Base-by-base conservation (phyloP, 2,113 vertebrate species). In the Platichthys flesus region DNA sequence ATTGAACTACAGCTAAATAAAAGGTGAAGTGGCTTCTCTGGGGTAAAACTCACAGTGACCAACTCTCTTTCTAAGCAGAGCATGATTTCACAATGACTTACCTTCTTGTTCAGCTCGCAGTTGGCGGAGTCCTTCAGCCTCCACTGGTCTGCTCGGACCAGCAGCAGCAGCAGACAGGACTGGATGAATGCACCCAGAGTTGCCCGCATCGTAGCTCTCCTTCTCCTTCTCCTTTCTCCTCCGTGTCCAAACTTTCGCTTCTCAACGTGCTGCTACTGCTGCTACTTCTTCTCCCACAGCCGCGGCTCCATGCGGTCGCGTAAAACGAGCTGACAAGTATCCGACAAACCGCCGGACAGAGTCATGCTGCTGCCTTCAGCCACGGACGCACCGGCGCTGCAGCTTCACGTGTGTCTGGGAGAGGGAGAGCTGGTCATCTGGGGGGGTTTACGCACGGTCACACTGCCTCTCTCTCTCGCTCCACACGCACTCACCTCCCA, bases 71-170 rank as follows among this genome's bases (percentile, higher is more conserved):
- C 1, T 24, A 7, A 31, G 31, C 31, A 7, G 31, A 52, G 12
- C 14, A 16, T 16, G 26, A 9, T n/a, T 52, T 26, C 12, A 15
- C 14, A 18, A 18, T 3, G 10, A 85, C 91, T 94, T 91, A 95
- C 95, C 88, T 94, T 93, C 76, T 64, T 91, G 88, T 93, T 86
- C 3, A 94, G 87, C 75, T 95, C 92, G 86, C 95, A 96, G 91
- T 71, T 89, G 73, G 83, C 54, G 10, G 92, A 81, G 35, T 94
- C 94, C 82, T 91, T 89, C 42, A 90, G 49, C 82, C 85, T 91
- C 88, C 91, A 92, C 75, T 88, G 93, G 71, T 93, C 93, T 55
- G 92, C 90, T 58, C 90, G 85, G 82, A 93, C 91, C 90, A 95
- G 84, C 76, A 94, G 78, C 5, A 94, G 58, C 45, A 95, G 80